Percentiles rank a stretch among this genome's conserved stretches.
Conservation (phyloP, 2,113 vertebrate species). For the Leptosomus discolor region DNA sequence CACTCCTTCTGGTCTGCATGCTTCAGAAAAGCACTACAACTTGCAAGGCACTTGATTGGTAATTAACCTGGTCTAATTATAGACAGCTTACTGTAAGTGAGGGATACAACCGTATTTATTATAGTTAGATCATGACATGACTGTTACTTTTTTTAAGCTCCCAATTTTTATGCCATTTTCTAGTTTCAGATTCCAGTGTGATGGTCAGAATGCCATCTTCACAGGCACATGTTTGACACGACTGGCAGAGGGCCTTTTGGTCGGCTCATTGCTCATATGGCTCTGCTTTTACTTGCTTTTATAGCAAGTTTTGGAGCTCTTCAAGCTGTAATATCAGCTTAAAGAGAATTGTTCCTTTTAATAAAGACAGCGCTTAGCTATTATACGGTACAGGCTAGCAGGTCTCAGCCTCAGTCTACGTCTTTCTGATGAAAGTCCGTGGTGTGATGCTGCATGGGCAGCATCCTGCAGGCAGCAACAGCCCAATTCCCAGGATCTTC, state of each 20-base stretch:
- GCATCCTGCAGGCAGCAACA: neutral
- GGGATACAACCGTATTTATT: neutral
- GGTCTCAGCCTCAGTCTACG: neutral
- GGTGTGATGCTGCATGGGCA: neutral
- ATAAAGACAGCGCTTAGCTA: neutral
- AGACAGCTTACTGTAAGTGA: neutral
- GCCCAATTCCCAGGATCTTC: neutral
- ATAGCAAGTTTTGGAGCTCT: neutral
- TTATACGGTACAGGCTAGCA: neutral
- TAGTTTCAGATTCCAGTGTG: neutral
- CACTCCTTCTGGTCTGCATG: neutral
- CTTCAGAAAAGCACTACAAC: neutral
- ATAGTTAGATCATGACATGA: neutral
- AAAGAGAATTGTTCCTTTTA: neutral
- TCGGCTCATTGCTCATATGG: fast-evolving
- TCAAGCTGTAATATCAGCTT: neutral
- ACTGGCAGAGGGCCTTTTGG: neutral
- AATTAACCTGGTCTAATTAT: conserved; percentile 15
- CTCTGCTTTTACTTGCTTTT: neutral
- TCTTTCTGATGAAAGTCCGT: neutral
- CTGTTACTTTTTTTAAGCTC: neutral
- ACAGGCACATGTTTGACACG: fast-evolving
- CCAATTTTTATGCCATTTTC: neutral
- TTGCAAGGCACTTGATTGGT: neutral
- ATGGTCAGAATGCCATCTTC: fast-evolving